Conservation (phyloP, 1,140 invertebrate genomes). For the Nymphalis io region DNA sequence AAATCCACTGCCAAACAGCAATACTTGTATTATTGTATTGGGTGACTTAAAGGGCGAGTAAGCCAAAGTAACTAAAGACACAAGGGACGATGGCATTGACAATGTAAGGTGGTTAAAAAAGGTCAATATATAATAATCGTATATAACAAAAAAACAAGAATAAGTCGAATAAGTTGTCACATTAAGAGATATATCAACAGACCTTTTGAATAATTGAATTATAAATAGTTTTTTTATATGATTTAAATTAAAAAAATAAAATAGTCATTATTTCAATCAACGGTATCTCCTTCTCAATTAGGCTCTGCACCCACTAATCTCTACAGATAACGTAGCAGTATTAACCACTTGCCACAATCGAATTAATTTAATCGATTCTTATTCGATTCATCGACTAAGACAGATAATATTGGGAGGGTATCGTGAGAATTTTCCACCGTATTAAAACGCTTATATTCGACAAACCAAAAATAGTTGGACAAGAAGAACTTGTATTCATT, state of each 20-base stretch:
- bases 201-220: background rate
- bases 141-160: no score
- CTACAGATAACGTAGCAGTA: conserved; percentile 36
- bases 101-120: no score
- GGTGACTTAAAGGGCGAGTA: no score
- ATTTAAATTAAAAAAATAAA: conserved; percentile 24
- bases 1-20: no score
- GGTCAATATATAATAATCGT: no score
- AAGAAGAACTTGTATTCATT: background rate
- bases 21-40: no score
- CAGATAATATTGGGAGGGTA: conserved; percentile 20
- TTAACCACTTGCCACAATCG: conserved; percentile 38
- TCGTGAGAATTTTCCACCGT: conserved; percentile 19
- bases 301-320: conserved; percentile 45
- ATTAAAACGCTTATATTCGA: background rate
- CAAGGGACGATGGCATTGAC: no score
- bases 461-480: background rate
- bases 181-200: background rate
- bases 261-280: conserved; percentile 44
- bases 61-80: no score
- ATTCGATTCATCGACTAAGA: conserved; percentile 26
- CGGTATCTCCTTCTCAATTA: conserved; percentile 49
- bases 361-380: conserved; percentile 33
- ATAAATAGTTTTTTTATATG: background rate
- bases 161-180: no score